Base-by-base conservation (phyloP, 2,113 vertebrate species). In the Colaptes auratus region DNA sequence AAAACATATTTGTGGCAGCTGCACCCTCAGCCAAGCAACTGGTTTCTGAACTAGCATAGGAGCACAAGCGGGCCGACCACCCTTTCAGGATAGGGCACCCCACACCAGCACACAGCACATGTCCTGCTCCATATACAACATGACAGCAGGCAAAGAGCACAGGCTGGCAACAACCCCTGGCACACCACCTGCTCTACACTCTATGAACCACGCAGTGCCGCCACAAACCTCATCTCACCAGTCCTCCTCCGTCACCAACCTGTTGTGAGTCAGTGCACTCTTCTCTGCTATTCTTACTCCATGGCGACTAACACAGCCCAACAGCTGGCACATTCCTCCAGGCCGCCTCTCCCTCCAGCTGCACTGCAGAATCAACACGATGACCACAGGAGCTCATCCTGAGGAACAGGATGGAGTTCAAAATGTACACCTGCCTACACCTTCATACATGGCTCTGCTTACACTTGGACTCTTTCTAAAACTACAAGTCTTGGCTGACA, bases 71-170 rank as follows among this genome's bases (percentile, higher is more conserved):
- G 5, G 31, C 27, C 28, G 53, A 27, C 8, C 0, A 0, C n/a
- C 23, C 25, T 66, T 10, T 30, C 10, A 15, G 10, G 61, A 66
- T 39, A 0, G 2, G 66, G 31, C 15, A 27, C 2, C 44, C 83
- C 53, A 18, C 0, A 0, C 6, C 66, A 48, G 79, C 86, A 76
- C 2, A 0, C 35, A 70, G 82, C 64, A 60, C 81, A 23, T 0
- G 0, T 66, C 4, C 23, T 0, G 0, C 67, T 9, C 61, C 15
- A 2, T 1, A 0, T 17, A 12, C 19, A 27, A 6, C 36, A 4
- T 15, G 1, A 15, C 0, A 0, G 19, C 12, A 13, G 55, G 60
- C 69, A 15, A 53, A 44, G 36, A 42, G 60, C 60, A 16, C 4
- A 1, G 35, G 50, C 69, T 18, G 63, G 55, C 55, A 61, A 76